Conservation (phyloP, 2,113 vertebrate species). For the Prochilodus magdalenae region DNA sequence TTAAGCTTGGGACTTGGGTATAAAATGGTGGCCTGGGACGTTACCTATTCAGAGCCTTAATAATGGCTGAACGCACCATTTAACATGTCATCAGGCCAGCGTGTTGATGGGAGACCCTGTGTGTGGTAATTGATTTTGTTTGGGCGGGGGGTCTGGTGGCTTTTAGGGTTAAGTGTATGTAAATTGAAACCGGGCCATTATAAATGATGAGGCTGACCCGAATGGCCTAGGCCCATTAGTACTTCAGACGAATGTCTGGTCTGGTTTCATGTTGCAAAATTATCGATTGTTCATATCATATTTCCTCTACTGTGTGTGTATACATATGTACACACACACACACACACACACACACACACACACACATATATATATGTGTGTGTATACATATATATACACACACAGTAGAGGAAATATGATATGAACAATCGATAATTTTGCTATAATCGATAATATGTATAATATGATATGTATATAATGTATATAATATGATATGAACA, state of each 20-base stretch:
- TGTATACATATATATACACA: too few relatives aligned
- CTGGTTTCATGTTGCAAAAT: not conserved
- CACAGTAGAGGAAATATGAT: too few relatives aligned
- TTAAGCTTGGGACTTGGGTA: not conserved
- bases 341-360: too few relatives aligned
- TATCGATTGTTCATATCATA: too few relatives aligned
- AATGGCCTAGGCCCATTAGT: not conserved
- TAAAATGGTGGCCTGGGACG: too few relatives aligned
- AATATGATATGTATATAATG: too few relatives aligned
- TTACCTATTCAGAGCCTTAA: not conserved
- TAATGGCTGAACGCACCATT: not conserved
- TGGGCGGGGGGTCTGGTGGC: not conserved
- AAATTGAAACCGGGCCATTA: not conserved
- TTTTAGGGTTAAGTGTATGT: not conserved
- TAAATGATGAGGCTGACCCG: not conserved
- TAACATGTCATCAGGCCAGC: not conserved
- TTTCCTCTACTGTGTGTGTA: too few relatives aligned
- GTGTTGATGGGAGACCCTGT: not conserved
- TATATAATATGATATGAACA: too few relatives aligned
- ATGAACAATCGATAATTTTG: too few relatives aligned
- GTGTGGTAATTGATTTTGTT: slow-evolving; percentile 6
- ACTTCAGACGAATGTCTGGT: not conserved
- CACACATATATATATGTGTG: too few relatives aligned
- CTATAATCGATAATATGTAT: too few relatives aligned
- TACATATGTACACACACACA: too few relatives aligned